Percentiles rank a stretch among this genome's conserved stretches.
These are phyloP conservation scores for Leuciscus idus DNA, from an alignment of 2,113 vertebrate genomes.

Conservation along the genomic window DNA sequence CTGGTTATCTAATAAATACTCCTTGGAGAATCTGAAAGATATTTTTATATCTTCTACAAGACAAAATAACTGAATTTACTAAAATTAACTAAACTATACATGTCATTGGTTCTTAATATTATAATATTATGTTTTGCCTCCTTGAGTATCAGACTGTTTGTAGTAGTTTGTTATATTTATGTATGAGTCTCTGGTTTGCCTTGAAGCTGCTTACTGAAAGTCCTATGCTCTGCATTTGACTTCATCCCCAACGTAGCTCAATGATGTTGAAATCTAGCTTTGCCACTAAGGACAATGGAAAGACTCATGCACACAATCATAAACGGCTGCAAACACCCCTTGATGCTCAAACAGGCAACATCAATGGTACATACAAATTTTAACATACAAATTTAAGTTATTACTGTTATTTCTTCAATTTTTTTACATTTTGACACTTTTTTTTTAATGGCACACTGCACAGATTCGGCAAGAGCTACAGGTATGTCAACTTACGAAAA, in stretches of 20 bases:
- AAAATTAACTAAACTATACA: background rate
- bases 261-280: background rate
- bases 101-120: background rate
- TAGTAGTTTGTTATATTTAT: background rate
- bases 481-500: background rate
- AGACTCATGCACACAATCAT: background rate
- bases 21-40: background rate
- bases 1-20: constrained; percentile 1
- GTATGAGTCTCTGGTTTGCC: background rate
- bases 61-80: background rate
- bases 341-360: background rate
- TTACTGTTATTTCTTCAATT: background rate
- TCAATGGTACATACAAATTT: background rate
- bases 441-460: background rate
- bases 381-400: background rate
- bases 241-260: background rate
- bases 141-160: background rate
- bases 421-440: background rate
- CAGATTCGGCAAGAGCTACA: background rate
- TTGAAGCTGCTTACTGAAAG: background rate
- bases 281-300: background rate
- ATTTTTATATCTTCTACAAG: background rate
- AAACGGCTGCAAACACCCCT: background rate
- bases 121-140: background rate
- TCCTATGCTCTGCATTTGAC: constrained; percentile 1